phyloP scores from a whole-genome alignment of 2,113 vertebrate genomes.

The Kryptolebias marmoratus region DNA sequence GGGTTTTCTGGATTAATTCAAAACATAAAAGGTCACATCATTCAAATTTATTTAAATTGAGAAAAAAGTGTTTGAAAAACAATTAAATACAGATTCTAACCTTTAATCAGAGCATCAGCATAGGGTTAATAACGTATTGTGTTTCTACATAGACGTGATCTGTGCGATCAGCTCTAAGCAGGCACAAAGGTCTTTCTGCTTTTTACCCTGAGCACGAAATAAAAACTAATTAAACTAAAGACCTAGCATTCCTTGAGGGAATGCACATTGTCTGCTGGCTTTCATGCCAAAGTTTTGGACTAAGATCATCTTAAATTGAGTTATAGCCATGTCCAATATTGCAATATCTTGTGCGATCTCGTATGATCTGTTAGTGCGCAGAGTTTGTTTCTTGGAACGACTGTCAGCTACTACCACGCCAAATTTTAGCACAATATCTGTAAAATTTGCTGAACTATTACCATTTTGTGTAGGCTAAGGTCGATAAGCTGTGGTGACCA shows the following conservation, averaged over 20 bases:
- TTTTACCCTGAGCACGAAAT: background rate
- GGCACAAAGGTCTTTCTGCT: background rate
- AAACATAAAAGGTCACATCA: conserved; percentile 21
- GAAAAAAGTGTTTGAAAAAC: background rate
- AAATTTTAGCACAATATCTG: no score
- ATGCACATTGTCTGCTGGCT: no score
- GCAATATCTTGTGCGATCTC: no score
- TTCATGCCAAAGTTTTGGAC: no score
- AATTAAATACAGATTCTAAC: conserved; percentile 15
- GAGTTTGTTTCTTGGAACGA: no score
- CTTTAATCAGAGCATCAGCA: conserved; percentile 30
- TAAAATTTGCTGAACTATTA: no score
- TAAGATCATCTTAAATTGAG: background rate
- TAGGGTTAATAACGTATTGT: background rate
- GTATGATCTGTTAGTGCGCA: no score
- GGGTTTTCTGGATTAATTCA: conserved; percentile 15
- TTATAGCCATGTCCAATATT: no score
- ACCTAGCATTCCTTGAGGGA: no score
- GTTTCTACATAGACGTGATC: background rate
- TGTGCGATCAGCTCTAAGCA: background rate
- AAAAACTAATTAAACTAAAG: background rate
- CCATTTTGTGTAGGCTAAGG: no score
- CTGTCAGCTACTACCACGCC: no score
- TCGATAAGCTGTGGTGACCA: no score
- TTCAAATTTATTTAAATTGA: background rate